phyloP scores from a whole-genome alignment of 2,113 vertebrate species.

The Lutjanus erythropterus region DNA sequence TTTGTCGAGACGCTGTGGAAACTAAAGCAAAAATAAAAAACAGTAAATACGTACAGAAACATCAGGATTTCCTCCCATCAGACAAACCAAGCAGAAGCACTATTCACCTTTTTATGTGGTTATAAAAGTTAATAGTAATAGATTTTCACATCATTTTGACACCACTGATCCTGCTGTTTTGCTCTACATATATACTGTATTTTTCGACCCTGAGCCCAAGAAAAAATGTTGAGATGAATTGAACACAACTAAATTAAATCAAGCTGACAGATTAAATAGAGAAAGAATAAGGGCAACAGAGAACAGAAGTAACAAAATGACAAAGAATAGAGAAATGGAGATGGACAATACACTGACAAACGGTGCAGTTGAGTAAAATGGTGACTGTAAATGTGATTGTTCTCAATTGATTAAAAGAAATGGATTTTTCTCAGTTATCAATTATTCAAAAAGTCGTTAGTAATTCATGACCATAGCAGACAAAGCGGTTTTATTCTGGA shows the following conservation, averaged over 20 bases:
- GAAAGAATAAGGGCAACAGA: not conserved
- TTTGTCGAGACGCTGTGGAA: not conserved
- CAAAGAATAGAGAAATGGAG: constrained; percentile 21
- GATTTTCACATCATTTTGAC: not conserved
- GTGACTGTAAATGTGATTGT: constrained; percentile 43
- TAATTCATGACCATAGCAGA: constrained; percentile 56
- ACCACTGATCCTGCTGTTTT: not conserved
- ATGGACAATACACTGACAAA: not conserved
- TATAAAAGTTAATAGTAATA: not conserved
- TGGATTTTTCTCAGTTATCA: constrained; percentile 31
- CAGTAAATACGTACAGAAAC: not conserved
- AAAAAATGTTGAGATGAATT: not conserved
- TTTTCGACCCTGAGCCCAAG: not conserved
- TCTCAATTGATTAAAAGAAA: constrained; percentile 57
- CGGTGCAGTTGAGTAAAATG: not conserved
- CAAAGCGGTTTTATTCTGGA: constrained; percentile 51
- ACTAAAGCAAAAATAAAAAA: not conserved
- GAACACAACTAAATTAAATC: constrained; percentile 4
- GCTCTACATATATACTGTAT: not conserved
- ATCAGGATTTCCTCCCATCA: not conserved
- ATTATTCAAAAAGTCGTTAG: constrained; percentile 53
- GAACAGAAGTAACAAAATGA: constrained; percentile 8
- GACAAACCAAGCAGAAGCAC: not conserved
- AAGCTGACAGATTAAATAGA: not conserved
- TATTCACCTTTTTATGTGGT: not conserved